Conservation (phyloP, 92 coral and sea anemone genomes). For the Umimayanthus kanabou region DNA sequence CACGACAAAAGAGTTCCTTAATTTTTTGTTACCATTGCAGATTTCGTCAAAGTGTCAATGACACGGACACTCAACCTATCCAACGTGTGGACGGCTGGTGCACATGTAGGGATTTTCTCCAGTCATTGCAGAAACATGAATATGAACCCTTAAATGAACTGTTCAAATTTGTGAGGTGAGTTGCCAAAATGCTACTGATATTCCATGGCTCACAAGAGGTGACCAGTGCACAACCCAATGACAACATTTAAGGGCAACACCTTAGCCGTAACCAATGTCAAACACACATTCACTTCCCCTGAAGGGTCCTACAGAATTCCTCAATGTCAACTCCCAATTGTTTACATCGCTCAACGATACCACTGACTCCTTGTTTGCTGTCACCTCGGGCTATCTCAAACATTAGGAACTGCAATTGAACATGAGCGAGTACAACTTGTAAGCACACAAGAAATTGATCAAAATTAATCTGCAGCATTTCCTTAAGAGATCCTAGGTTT, state of each 20-base stretch:
- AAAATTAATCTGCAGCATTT: background rate
- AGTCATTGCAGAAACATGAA: background rate
- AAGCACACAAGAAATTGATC: background rate
- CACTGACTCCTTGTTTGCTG: slow-evolving; percentile 55
- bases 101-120: background rate
- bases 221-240: background rate
- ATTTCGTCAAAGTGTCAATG: background rate
- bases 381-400: slow-evolving; percentile 83
- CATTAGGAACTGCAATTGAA: slow-evolving; percentile 85
- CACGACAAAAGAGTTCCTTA: too few relatives aligned
- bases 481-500: background rate
- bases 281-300: slow-evolving; percentile 62
- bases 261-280: background rate
- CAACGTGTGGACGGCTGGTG: background rate
- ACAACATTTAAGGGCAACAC: background rate
- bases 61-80: background rate
- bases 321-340: slow-evolving; percentile 74
- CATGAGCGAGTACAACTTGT: slow-evolving; percentile 32
- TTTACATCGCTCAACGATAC: slow-evolving; percentile 62
- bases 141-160: background rate
- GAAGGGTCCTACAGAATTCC: slow-evolving; percentile 74
- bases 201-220: background rate
- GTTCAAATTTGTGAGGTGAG: background rate
- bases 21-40: background rate
- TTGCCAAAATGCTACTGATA: background rate